A percentile compares a stretch with the other conserved stretches of the same genome.
Conservation (phyloP, 1,140 invertebrate genomes). For the Onthophagus taurus region DNA sequence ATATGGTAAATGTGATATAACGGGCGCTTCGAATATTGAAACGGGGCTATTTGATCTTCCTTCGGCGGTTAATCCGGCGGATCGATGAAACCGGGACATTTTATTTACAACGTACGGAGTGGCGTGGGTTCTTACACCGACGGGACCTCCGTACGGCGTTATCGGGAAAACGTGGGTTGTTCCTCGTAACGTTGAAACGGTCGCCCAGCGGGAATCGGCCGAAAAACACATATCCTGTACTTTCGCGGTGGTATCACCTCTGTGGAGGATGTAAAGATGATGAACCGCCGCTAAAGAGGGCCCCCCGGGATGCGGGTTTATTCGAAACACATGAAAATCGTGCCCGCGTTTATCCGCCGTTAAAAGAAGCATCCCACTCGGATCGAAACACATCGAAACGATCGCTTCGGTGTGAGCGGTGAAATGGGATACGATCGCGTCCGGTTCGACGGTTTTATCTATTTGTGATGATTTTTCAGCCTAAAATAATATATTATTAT, state of each 20-base stretch:
- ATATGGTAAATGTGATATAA: slow-evolving; percentile 57
- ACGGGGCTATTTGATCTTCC: slow-evolving; percentile 67
- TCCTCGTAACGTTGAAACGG: slow-evolving; percentile 87
- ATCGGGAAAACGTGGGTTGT: slow-evolving; percentile 97
- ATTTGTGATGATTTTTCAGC: slow-evolving; percentile 13
- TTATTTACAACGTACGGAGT: slow-evolving; percentile 89
- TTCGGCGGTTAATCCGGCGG: slow-evolving; percentile 75
- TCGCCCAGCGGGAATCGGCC: slow-evolving; percentile 89
- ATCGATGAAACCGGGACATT: slow-evolving; percentile 88
- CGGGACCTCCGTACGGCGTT: slow-evolving; percentile 89
- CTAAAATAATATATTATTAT: neutral
- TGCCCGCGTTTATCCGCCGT: slow-evolving; percentile 91
- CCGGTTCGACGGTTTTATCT: slow-evolving; percentile 42
- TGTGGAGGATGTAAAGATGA: slow-evolving; percentile 90
- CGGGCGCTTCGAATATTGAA: slow-evolving; percentile 39
- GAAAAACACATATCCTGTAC: slow-evolving; percentile 84
- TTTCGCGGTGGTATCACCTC: slow-evolving; percentile 76
- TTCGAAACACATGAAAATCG: slow-evolving; percentile 91
- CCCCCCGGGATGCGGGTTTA: slow-evolving; percentile 86
- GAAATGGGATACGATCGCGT: slow-evolving; percentile 86
- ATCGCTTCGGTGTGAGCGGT: slow-evolving; percentile 86
- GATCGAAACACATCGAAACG: slow-evolving; percentile 84
- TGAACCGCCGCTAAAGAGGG: slow-evolving; percentile 84
- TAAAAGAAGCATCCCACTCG: slow-evolving; percentile 81
- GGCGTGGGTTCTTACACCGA: slow-evolving; percentile 86